These are phyloP conservation scores for Tamandua tetradactyla DNA, from an alignment of 2,797 vertebrate species.

Conservation along the genomic window DNA sequence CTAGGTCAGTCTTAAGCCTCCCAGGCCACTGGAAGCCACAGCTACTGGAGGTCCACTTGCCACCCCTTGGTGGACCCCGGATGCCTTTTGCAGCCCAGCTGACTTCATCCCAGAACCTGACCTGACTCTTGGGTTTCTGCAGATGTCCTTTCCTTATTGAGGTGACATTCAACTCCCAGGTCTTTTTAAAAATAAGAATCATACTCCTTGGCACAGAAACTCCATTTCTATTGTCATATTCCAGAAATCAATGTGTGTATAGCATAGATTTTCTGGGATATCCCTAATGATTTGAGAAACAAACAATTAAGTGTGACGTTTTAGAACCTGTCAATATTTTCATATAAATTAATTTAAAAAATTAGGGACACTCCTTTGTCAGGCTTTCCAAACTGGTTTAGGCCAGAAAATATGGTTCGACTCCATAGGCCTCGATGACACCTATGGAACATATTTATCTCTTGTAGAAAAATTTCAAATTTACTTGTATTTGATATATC, in stretches of 20 bases:
- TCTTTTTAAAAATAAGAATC: conserved; percentile 22
- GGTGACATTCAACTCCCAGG: not conserved
- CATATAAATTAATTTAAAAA: not conserved
- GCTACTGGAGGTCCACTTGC: not conserved
- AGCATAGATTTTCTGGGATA: conserved; percentile 14
- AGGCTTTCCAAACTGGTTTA: not conserved
- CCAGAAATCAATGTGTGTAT: not conserved
- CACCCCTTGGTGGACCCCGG: not conserved
- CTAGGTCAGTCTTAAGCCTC: not conserved
- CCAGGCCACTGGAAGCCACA: not conserved
- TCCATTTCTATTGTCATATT: not conserved
- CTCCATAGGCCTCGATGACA: not conserved
- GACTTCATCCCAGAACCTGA: not conserved
- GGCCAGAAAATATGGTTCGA: not conserved
- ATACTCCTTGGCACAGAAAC: not conserved
- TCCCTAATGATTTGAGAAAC: not conserved
- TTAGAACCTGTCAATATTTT: not conserved
- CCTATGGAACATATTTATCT: not conserved
- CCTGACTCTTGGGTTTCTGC: not conserved
- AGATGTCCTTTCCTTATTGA: not conserved
- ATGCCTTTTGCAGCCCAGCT: not conserved
- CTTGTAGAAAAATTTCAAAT: not conserved
- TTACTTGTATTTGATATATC: not conserved
- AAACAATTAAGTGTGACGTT: not conserved
- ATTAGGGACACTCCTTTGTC: not conserved